A percentile compares a stretch with the other conserved stretches of the same genome.
These are phyloP conservation scores for Pachyrhynchus sulphureomaculatus DNA, from an alignment of 1,140 invertebrate species.

Conservation along the genomic window DNA sequence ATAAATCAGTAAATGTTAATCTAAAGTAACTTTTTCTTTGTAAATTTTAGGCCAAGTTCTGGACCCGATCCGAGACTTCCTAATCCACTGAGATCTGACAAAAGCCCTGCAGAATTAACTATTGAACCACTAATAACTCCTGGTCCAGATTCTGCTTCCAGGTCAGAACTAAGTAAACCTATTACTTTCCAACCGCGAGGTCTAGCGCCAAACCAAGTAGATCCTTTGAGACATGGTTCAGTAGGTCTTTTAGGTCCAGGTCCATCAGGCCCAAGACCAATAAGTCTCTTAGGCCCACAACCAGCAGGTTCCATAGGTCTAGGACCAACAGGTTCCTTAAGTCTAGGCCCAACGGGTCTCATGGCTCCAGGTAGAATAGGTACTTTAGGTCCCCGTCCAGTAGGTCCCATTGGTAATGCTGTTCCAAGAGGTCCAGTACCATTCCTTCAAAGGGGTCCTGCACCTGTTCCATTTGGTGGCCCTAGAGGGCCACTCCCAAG, in stretches of 20 bases:
- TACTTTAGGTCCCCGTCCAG: background rate
- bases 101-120: background rate
- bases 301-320: background rate
- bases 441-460: background rate
- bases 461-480: background rate
- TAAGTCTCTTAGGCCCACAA: background rate
- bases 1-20: too few species aligned
- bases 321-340: background rate
- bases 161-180: background rate
- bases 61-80: background rate
- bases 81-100: background rate
- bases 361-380: background rate
- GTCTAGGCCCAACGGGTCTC: background rate
- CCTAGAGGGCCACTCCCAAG: slow-evolving; percentile 1
- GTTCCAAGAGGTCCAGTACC: background rate
- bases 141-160: background rate
- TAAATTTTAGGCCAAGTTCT: background rate
- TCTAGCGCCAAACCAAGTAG: background rate
- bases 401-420: background rate
- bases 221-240: background rate
- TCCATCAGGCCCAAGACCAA: background rate
- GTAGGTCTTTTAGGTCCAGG: background rate
- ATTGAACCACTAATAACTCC: background rate
- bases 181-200: background rate
- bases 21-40: too few species aligned